phyloP scores from a whole-genome alignment of 2,113 vertebrate species.

The Semicossyphus pulcher region DNA sequence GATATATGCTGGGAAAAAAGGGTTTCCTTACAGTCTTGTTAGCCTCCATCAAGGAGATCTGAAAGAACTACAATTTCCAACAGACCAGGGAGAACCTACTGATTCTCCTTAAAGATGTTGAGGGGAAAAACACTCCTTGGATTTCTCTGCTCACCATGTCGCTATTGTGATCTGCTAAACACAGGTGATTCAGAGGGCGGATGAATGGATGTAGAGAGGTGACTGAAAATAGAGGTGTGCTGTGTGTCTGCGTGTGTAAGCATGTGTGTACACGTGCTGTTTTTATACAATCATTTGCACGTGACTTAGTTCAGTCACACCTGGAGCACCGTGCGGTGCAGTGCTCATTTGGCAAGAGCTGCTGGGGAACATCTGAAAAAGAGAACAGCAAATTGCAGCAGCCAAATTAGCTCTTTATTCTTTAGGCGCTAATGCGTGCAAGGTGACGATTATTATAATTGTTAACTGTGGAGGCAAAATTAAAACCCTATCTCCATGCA shows the following conservation, averaged over 20 bases:
- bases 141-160: background rate
- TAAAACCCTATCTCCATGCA: background rate
- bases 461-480: background rate
- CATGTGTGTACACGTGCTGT: background rate
- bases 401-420: background rate
- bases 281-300: background rate
- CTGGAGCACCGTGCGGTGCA: background rate
- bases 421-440: background rate
- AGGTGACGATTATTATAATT: background rate
- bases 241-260: background rate
- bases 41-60: too few species aligned
- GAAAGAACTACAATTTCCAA: background rate
- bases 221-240: background rate
- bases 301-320: background rate
- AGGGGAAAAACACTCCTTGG: background rate
- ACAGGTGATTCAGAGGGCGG: background rate
- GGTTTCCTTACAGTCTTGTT: background rate
- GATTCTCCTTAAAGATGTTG: background rate
- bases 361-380: background rate
- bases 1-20: background rate
- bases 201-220: background rate
- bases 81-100: background rate
- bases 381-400: background rate
- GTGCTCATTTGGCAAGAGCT: background rate
- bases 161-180: background rate